phyloP scores from a whole-genome alignment of 30 jellyfish, hydroid and myxozoan genomes.

The Mastigias papua region DNA sequence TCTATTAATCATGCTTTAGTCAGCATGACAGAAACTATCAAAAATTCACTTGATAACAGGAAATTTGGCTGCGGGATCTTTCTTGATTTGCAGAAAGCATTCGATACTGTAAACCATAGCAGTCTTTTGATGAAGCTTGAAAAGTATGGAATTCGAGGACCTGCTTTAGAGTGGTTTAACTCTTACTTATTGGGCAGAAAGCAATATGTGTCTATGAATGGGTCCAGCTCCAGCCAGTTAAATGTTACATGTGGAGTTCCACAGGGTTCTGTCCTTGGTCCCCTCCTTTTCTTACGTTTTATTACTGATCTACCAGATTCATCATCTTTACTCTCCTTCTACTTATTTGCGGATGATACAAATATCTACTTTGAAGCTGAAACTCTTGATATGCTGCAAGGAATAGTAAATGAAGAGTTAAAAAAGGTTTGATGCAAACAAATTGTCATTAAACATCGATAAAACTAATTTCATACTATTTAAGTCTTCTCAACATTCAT shows the following conservation, averaged over 20 bases:
- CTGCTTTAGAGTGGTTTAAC: slow-evolving; percentile 57
- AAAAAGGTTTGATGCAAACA: slow-evolving; percentile 39
- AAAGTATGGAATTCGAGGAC: slow-evolving; percentile 64
- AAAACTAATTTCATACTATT: background rate
- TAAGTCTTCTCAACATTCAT: background rate
- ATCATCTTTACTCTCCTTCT: slow-evolving; percentile 3
- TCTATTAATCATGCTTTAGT: slow-evolving; percentile 60
- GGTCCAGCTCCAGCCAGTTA: background rate
- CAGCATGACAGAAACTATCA: slow-evolving; percentile 52
- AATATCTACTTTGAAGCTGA: slow-evolving; percentile 41
- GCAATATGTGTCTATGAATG: slow-evolving; percentile 14
- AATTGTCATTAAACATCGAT: slow-evolving; percentile 24
- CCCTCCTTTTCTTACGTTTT: slow-evolving; percentile 19
- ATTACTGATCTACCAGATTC: slow-evolving; percentile 30
- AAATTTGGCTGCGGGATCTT: slow-evolving; percentile 60
- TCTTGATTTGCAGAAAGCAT: slow-evolving; percentile 72
- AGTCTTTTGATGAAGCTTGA: slow-evolving; percentile 57
- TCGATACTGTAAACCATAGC: slow-evolving; percentile 70
- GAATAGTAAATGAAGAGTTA: slow-evolving; percentile 25
- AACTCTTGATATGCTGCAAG: slow-evolving; percentile 37
- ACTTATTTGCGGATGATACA: slow-evolving; percentile 52
- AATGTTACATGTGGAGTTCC: slow-evolving; percentile 17
- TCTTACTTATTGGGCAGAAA: slow-evolving; percentile 46
- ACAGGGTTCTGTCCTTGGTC: slow-evolving; percentile 35
- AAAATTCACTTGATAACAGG: slow-evolving; percentile 45